phyloP scores from a whole-genome alignment of 1,140 invertebrate genomes.

The Camponotus vicinus region DNA sequence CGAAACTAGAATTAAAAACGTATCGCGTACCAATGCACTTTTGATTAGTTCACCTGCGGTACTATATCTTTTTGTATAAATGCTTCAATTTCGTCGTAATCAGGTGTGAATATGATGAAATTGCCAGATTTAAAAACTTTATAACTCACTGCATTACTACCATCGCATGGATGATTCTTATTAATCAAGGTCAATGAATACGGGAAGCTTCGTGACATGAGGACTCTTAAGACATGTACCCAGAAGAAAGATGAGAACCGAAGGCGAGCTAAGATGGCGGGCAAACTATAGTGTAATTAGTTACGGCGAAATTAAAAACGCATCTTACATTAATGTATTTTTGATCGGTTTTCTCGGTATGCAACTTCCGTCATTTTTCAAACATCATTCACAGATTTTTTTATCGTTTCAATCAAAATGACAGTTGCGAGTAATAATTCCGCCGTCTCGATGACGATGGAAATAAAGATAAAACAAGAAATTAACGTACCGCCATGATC shows the following conservation, averaged over 20 bases:
- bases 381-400: slow-evolving; percentile 16
- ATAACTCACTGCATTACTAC: background rate
- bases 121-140: background rate
- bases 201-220: background rate
- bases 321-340: slow-evolving; percentile 22
- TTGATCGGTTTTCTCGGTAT: slow-evolving; percentile 29
- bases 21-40: slow-evolving; percentile 13
- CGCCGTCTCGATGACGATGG: background rate
- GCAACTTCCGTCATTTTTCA: slow-evolving; percentile 22
- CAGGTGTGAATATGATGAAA: slow-evolving; percentile 7
- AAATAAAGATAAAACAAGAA: slow-evolving; percentile 12
- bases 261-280: background rate
- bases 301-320: background rate
- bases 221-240: background rate
- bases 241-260: background rate
- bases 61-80: background rate
- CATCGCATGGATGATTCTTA: background rate
- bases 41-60: background rate
- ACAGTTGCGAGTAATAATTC: slow-evolving; percentile 19
- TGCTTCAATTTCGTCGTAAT: slow-evolving; percentile 11
- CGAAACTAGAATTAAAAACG: slow-evolving; percentile 39
- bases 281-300: slow-evolving; percentile 1
- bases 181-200: slow-evolving; percentile 1
- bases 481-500: slow-evolving; percentile 32
- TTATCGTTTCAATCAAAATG: slow-evolving; percentile 31